A percentile compares a stretch with the other conserved stretches of the same genome.
Evolutionary conservation across 2,888 invertebrate species (phyloP).

Genomic region (Corbicula japonica): DNA sequence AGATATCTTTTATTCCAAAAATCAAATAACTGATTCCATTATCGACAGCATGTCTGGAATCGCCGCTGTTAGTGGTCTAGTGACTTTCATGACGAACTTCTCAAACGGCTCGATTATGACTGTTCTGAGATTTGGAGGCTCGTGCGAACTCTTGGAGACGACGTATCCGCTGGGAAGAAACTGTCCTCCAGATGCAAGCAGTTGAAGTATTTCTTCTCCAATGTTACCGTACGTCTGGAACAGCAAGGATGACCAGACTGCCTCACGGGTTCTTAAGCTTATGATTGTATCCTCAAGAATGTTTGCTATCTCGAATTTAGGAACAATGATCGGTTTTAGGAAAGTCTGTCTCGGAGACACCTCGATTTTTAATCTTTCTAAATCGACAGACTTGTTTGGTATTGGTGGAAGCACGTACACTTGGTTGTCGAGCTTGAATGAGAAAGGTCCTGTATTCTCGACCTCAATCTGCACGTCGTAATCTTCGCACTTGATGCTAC

Average conservation of each 20-base stretch:
- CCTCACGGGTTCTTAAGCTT: no score
- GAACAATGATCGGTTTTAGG: conserved; percentile 10
- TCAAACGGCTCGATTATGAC: conserved; percentile 3
- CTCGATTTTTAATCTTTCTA: not conserved
- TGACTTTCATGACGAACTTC: conserved; percentile 11
- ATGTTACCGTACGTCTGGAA: conserved; percentile 6
- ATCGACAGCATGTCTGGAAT: not conserved
- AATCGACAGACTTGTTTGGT: conserved; percentile 2
- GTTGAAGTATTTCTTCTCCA: not conserved
- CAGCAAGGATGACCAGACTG: not conserved
- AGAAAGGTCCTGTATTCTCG: conserved; percentile 6
- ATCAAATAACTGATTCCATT: no score
- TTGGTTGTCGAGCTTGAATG: not conserved
- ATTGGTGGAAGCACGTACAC: conserved; percentile 10
- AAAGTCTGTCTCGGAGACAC: not conserved
- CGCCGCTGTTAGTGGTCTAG: not conserved
- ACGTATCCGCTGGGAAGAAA: not conserved
- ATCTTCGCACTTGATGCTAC: conserved; percentile 17
- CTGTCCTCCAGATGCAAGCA: not conserved
- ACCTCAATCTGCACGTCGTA: conserved; percentile 14
- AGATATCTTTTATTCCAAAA: no score
- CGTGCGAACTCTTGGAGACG: not conserved
- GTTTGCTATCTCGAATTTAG: conserved; percentile 14
- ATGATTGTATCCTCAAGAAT: not conserved
- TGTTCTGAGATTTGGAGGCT: not conserved